These are phyloP conservation scores for Montipora cactus DNA, from an alignment of 64 coral and sea anemone species.

Conservation along the genomic window DNA sequence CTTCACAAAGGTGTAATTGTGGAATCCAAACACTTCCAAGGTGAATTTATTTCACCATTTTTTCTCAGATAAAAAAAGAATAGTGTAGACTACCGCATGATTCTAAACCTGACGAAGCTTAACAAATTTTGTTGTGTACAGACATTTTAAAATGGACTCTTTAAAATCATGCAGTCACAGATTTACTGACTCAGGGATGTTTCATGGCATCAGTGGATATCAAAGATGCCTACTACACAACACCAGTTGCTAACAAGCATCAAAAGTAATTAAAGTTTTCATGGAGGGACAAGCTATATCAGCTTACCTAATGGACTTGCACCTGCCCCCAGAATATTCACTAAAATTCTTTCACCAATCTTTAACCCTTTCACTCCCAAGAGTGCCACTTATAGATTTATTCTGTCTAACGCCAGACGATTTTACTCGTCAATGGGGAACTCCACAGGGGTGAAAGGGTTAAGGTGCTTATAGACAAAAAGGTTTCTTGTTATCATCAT, in stretches of 20 bases:
- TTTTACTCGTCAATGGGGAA: too few species aligned
- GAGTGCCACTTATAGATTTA: too few species aligned
- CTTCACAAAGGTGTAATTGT: too few species aligned
- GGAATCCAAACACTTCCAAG: neutral
- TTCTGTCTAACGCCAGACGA: too few species aligned
- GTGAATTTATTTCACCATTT: conserved; percentile 53
- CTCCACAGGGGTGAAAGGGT: too few species aligned
- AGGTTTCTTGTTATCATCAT: conserved; percentile 20
- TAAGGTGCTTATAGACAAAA: conserved; percentile 7
- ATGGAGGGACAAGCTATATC: conserved; percentile 54
- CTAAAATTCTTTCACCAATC: conserved; percentile 32
- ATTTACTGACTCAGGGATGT: conserved; percentile 1
- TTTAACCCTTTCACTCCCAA: neutral
- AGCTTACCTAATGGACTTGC: conserved; percentile 49
- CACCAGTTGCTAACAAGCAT: conserved; percentile 8
- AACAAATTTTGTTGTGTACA: conserved; percentile 54
- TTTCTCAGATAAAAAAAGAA: conserved; percentile 54
- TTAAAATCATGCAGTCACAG: neutral
- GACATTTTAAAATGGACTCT: conserved; percentile 65
- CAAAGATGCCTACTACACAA: conserved; percentile 33
- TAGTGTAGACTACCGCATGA: conserved; percentile 61
- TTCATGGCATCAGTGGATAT: conserved; percentile 39
- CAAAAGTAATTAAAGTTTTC: conserved; percentile 47
- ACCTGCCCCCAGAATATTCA: conserved; percentile 30
- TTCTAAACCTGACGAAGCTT: conserved; percentile 30